Evolutionary conservation across 2,113 vertebrate genomes (phyloP), one percentile per base, ranked within the genome.

Genomic region (Anoura caudifer): DNA sequence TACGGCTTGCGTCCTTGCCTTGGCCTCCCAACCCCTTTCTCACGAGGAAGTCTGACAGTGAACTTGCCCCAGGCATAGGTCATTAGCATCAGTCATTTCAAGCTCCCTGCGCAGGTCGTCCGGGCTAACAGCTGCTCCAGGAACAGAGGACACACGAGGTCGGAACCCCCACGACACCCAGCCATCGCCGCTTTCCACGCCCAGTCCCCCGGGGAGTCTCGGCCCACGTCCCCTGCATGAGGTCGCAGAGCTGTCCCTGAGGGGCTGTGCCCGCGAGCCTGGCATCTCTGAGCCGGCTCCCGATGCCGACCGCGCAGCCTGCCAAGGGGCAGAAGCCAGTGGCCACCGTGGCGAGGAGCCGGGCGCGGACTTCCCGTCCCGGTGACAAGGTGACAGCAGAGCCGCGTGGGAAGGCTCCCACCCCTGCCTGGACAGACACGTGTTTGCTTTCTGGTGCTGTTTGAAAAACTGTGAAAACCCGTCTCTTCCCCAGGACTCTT

Each of bases 401-500:
- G 82, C 85, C 5, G 0, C 0, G 59, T 3, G 75, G 63, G 92
- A 8, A 19, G 45, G 63, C 24, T 8, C 72, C 75, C 19, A 15
- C 28, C 1, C 20, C 59, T n/a, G 38, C 72, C 67, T 61, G 89
- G 47, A 28, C 54, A 5, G 91, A 76, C 31, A 31, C 1, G 0
- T 6, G 26, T 79, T 11, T 65, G 47, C 69, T 31, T 56, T 50
- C 72, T 56, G 26, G 5, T 54, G 89, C 63, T 67, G 54, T 28
- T 61, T 31, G 12, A 38, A 45, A 82, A 90, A 16, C 90, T 9
- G 16, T 52, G 94, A 87, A 95, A 63, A 85, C 36, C 84, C 80
- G 95, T 89, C 80, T 67, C 87, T 31, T 50, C 19, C 77, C 59
- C 91, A 67, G 90, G 61, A 69, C 36, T n/a, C 69, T 73, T 87